Evolutionary conservation across 2,888 invertebrate species (phyloP).

Genomic region (Tetheella fluctuosa): DNA sequence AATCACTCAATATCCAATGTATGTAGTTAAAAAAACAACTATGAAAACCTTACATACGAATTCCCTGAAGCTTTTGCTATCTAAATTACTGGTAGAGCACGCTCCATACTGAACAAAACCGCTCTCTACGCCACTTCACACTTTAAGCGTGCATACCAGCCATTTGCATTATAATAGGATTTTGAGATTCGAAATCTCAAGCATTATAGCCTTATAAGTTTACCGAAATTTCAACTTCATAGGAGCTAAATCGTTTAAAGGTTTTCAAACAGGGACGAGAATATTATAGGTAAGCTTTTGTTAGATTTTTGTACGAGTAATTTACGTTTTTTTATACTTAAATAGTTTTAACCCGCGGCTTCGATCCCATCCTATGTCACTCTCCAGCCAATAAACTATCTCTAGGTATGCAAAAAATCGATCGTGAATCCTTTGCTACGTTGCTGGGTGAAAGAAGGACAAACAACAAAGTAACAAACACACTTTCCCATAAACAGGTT

Average conservation of each 20-base stretch:
- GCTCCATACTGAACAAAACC: not conserved
- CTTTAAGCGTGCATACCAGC: not conserved
- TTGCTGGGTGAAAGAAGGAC: no score
- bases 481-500: no score
- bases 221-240: slow-evolving; percentile 9
- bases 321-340: not conserved
- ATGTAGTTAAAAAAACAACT: no score
- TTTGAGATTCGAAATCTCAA: slow-evolving; percentile 2
- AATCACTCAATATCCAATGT: no score
- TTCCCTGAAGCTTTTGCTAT: not conserved
- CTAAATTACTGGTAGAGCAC: not conserved
- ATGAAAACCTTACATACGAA: not conserved
- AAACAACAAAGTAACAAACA: no score
- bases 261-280: not conserved
- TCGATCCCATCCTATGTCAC: no score
- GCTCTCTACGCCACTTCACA: not conserved
- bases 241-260: not conserved
- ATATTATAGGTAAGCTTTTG: not conserved
- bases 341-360: no score
- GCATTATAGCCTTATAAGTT: slow-evolving; percentile 5
- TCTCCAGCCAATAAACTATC: no score
- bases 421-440: no score
- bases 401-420: no score
- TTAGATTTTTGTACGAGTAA: not conserved
- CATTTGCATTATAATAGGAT: slow-evolving; percentile 9